These are phyloP conservation scores for Macrophya alboannulata DNA, from an alignment of 2,888 invertebrate genomes.

Conservation along the genomic window DNA sequence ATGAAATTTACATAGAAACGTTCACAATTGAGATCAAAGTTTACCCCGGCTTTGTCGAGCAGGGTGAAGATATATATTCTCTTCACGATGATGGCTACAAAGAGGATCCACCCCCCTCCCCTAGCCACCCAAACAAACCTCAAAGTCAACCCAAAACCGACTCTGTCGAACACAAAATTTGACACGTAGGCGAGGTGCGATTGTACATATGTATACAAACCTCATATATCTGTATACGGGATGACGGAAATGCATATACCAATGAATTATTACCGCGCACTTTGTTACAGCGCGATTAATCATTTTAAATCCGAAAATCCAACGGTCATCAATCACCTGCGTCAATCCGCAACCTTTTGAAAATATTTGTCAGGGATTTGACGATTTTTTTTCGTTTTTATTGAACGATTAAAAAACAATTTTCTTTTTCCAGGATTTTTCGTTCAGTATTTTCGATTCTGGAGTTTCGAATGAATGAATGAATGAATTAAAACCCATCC, in stretches of 20 bases:
- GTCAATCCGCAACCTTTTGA: neutral
- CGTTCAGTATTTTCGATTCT: neutral
- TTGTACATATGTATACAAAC: neutral
- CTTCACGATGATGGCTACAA: neutral
- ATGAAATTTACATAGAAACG: constrained; percentile 34
- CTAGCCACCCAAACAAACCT: neutral
- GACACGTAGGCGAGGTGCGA: neutral
- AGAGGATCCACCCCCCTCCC: neutral
- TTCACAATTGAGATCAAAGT: constrained; percentile 16
- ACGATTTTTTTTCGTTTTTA: neutral
- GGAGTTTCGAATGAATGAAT: neutral
- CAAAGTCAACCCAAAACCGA: neutral
- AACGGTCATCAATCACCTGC: neutral
- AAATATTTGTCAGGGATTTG: neutral
- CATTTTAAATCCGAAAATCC: neutral
- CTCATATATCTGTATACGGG: neutral
- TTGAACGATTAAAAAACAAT: neutral
- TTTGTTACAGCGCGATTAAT: neutral
- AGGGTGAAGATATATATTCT: neutral
- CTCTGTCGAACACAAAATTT: neutral
- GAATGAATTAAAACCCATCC: neutral
- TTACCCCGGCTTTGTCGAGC: neutral
- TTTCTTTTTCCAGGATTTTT: neutral
- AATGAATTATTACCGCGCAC: neutral
- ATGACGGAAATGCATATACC: neutral